A percentile compares a stretch with the other conserved stretches of the same genome.
These are phyloP conservation scores for Hydraecia micacea DNA, from an alignment of 2,888 invertebrate species.

Conservation along the genomic window DNA sequence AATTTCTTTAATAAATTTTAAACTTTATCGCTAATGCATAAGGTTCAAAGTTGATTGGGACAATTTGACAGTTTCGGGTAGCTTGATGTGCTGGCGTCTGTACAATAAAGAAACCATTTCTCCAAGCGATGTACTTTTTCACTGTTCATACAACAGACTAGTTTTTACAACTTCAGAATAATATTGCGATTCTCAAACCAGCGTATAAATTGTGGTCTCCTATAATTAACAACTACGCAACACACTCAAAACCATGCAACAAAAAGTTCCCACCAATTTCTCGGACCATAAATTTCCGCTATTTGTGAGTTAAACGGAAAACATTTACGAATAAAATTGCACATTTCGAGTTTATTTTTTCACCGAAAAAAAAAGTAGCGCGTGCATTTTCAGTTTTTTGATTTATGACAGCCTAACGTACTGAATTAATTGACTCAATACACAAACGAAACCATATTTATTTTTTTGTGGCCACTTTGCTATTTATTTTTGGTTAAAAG, in stretches of 20 bases:
- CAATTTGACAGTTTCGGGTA: no score
- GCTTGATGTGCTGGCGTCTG: no score
- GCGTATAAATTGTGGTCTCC: constrained; percentile 20
- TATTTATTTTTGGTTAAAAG: constrained; percentile 57
- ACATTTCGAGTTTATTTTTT: constrained; percentile 57
- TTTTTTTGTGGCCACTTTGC: constrained; percentile 50
- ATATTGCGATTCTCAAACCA: constrained; percentile 13
- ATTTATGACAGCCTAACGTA: constrained; percentile 60
- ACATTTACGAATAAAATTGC: constrained; percentile 72
- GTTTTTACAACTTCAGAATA: background rate
- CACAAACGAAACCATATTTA: constrained; percentile 58
- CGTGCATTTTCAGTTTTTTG: constrained; percentile 58
- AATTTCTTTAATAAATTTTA: no score
- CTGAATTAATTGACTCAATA: constrained; percentile 62
- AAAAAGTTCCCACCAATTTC: constrained; percentile 59
- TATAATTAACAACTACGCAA: constrained; percentile 46
- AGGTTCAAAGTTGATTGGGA: no score
- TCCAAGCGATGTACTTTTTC: background rate
- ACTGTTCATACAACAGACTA: no score
- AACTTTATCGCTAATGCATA: no score
- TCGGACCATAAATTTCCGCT: constrained; percentile 71
- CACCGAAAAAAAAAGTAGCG: constrained; percentile 42
- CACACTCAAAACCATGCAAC: constrained; percentile 45
- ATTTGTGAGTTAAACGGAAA: constrained; percentile 73
- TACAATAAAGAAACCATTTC: background rate